Percentiles rank a stretch among this genome's conserved stretches.
phyloP scores from a whole-genome alignment of 2,113 vertebrate species.

The Ctenodactylus gundi region DNA sequence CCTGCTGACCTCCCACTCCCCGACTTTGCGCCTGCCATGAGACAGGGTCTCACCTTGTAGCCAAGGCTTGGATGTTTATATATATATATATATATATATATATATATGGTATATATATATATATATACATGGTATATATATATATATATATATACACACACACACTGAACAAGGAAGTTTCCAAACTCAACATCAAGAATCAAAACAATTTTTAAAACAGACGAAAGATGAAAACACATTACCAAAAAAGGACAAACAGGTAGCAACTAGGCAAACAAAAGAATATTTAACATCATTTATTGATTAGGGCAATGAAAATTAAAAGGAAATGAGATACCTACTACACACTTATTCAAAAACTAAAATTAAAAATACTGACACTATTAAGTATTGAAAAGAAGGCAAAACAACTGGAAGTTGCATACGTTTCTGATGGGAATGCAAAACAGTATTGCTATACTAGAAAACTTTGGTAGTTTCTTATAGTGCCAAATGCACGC shows the following conservation, averaged over 20 bases:
- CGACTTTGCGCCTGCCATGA: too few relatives aligned
- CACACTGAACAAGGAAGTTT: too few relatives aligned
- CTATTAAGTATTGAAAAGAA: not conserved
- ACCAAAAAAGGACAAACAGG: not conserved
- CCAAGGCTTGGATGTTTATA: too few relatives aligned
- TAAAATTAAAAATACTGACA: not conserved
- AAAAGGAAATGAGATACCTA: not conserved
- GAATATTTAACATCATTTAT: not conserved
- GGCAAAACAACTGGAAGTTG: not conserved
- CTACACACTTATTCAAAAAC: not conserved
- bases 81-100: too few relatives aligned
- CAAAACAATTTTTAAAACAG: not conserved
- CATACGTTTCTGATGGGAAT: not conserved
- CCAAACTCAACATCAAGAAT: not conserved
- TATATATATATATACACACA: too few relatives aligned
- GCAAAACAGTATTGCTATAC: not conserved
- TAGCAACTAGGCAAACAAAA: not conserved
- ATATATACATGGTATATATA: too few relatives aligned
- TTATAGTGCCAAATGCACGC: not conserved
- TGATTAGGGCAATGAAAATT: not conserved
- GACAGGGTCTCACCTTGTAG: too few relatives aligned
- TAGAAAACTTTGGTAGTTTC: not conserved
- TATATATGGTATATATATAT: too few relatives aligned
- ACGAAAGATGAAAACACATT: not conserved
- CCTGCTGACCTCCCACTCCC: too few relatives aligned